These are phyloP conservation scores for Cabera pusaria DNA, from an alignment of 2,888 invertebrate species.

Conservation along the genomic window DNA sequence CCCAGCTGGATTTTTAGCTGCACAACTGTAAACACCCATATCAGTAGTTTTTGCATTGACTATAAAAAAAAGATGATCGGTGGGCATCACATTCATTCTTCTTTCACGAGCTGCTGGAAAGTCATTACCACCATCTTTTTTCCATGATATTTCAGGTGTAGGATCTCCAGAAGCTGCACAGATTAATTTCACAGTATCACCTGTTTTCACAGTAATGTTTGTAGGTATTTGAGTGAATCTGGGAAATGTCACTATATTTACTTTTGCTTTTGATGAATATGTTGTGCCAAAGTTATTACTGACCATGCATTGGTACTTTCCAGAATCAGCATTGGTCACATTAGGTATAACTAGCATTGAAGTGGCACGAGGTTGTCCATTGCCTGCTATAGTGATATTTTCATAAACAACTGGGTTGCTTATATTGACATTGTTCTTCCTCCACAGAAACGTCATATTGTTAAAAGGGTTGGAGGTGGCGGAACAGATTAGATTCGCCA, in stretches of 20 bases:
- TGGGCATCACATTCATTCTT: constrained; percentile 95
- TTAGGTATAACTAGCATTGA: constrained; percentile 89
- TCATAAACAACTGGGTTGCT: constrained; percentile 73
- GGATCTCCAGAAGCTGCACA: constrained; percentile 96
- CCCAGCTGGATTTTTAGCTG: constrained; percentile 95
- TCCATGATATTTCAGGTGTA: constrained; percentile 93
- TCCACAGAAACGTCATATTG: constrained; percentile 93
- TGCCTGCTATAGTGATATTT: constrained; percentile 70
- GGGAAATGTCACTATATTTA: constrained; percentile 94
- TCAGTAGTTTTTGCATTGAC: constrained; percentile 95
- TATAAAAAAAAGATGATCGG: constrained; percentile 96
- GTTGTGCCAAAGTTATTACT: constrained; percentile 94
- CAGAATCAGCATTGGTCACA: constrained; percentile 91
- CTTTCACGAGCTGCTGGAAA: constrained; percentile 97
- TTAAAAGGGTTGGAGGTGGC: constrained; percentile 91
- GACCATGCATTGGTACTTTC: constrained; percentile 96
- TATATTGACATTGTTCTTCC: constrained; percentile 89
- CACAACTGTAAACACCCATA: constrained; percentile 96
- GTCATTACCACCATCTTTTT: constrained; percentile 96
- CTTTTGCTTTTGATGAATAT: constrained; percentile 93
- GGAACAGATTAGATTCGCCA: constrained; percentile 91
- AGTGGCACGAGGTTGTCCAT: constrained; percentile 86
- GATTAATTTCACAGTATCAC: constrained; percentile 93
- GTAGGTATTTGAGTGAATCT: constrained; percentile 92
- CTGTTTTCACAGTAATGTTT: constrained; percentile 93